Evolutionary conservation across 2,888 invertebrate species (phyloP), one percentile per base, ranked within the genome.

Genomic region (Chymomyza amoena): DNA sequence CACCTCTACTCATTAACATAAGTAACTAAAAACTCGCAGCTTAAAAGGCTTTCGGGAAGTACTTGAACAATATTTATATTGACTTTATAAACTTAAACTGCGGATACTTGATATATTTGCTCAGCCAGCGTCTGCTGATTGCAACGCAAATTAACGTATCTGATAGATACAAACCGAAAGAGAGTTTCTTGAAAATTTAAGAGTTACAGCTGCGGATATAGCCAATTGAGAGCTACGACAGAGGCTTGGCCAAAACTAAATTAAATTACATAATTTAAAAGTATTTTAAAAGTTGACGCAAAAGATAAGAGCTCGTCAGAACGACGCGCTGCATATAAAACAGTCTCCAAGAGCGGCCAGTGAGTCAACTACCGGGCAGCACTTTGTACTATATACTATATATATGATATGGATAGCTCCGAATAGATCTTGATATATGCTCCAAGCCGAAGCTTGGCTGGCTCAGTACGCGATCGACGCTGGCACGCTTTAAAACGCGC

Each of bases 41-140:
- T 25, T 65, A 78, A 79, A 64, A 64, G 76, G 78, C 70, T 71
- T 71, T 70, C 67, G 77, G 77, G 77, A 78, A 78, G 79, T 69
- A 73, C 73, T 69, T 36, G 61, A 62, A 28, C 51, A 7, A 51
- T 51, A 36, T 65, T 66, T 69, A 60, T 63, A 60, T 71, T 71
- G 63, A 57, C 52, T 20, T 6, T 32, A 51, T 13, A 67, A 57
- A 39, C 13, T 32, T 7, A 45, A 10, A 7, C 13, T 45, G 4
- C 39, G 39, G 0, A 45, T 13, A 45, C 39, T 45, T 45, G 65
- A 25, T 57, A 56, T 56, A 13, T 6, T 28, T 6, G 61, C 36
- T 60, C 64, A 62, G 63, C 25, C 20, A 69, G 61, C 61, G 64
- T 60, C 64, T 68, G 60, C 60, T 60, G 18, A 18, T 28, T 20